phyloP scores from a whole-genome alignment of 2,797 vertebrate genomes.

The Epinephelus malabaricus region DNA sequence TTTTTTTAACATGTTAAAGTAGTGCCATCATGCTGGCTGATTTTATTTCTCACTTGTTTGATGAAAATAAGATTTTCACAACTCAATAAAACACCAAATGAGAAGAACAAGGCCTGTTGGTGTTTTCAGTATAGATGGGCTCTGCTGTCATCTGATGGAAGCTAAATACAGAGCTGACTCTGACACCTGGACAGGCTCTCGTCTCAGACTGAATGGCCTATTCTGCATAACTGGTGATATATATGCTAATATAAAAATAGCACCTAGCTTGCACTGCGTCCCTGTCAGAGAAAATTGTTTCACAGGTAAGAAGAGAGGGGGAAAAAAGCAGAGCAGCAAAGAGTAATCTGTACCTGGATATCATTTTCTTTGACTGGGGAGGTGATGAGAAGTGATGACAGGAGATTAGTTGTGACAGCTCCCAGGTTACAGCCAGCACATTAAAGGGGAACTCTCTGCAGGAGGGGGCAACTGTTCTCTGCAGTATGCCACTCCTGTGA shows the following conservation, averaged over 20 bases:
- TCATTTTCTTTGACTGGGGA: slow-evolving; percentile 70
- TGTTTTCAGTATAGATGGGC: slow-evolving; percentile 32
- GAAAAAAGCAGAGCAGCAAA: slow-evolving; percentile 14
- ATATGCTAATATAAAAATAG: slow-evolving; percentile 82
- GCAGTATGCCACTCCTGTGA: slow-evolving; percentile 21
- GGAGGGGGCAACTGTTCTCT: slow-evolving; percentile 38
- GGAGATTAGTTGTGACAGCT: slow-evolving; percentile 77
- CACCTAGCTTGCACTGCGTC: slow-evolving; percentile 59
- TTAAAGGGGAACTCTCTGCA: slow-evolving; percentile 48
- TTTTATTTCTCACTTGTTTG: background rate
- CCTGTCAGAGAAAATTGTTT: slow-evolving; percentile 76
- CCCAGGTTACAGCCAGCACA: slow-evolving; percentile 53
- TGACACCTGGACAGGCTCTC: slow-evolving; percentile 53
- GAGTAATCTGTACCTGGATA: slow-evolving; percentile 70
- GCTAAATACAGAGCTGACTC: slow-evolving; percentile 55
- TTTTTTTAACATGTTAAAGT: background rate
- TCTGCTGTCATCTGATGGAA: slow-evolving; percentile 28
- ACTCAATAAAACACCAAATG: background rate
- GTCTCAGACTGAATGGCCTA: slow-evolving; percentile 50
- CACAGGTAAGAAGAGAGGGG: slow-evolving; percentile 61
- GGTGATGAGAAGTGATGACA: slow-evolving; percentile 71
- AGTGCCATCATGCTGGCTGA: background rate
- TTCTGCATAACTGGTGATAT: slow-evolving; percentile 82
- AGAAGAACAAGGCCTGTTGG: slow-evolving; percentile 1
- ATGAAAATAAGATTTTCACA: background rate